Conservation (phyloP, 2,797 vertebrate species). For the Catostomus latipinnis region DNA sequence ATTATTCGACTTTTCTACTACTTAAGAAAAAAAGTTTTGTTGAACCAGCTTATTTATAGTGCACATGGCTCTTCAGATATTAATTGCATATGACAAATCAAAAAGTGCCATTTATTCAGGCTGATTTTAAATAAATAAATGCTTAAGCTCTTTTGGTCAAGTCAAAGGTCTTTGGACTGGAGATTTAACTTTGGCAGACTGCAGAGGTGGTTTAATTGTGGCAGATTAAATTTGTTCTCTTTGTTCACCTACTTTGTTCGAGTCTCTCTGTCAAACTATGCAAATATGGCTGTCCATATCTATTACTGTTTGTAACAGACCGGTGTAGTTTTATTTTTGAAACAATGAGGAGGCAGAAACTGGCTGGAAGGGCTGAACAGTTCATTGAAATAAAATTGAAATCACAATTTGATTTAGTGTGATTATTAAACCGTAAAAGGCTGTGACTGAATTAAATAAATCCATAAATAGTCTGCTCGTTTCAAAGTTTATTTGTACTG, state of each 20-base stretch:
- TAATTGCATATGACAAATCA: constrained; percentile 77
- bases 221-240: constrained; percentile 72
- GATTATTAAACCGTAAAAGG: too few relatives aligned
- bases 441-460: too few relatives aligned
- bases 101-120: constrained; percentile 72
- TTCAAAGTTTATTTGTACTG: too few relatives aligned
- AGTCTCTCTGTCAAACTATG: constrained; percentile 68
- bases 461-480: too few relatives aligned
- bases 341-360: constrained; percentile 42
- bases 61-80: constrained; percentile 73
- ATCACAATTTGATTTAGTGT: too few relatives aligned
- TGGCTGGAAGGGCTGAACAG: neutral
- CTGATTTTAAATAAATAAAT: constrained; percentile 84
- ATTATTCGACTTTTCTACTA: constrained; percentile 68
- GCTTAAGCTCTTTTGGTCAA: constrained; percentile 71
- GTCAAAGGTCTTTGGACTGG: constrained; percentile 62
- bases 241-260: constrained; percentile 57
- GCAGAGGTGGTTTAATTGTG: constrained; percentile 67
- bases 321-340: constrained; percentile 55
- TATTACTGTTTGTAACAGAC: constrained; percentile 65
- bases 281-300: constrained; percentile 65
- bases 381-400: too few relatives aligned
- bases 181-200: constrained; percentile 67
- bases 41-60: constrained; percentile 74
- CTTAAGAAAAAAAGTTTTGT: constrained; percentile 72